Evolutionary conservation across 92 coral and sea anemone species (phyloP), one percentile per base, ranked within the genome.

Genomic region (Heliopora coerulea): DNA sequence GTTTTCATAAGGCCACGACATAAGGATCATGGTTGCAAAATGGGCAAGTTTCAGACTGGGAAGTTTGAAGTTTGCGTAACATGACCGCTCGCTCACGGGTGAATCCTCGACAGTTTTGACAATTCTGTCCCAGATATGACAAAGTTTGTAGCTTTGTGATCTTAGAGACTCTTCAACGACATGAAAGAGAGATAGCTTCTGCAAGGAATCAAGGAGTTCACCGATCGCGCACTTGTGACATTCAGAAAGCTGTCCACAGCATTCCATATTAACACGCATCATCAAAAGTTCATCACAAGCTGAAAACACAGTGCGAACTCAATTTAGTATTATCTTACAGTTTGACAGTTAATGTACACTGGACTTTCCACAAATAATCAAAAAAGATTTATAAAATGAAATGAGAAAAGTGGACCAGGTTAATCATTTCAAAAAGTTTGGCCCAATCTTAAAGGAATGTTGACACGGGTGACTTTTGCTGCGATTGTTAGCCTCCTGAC

Each of bases 1-100:
- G 1, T n/a, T 37, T 21, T 54, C n/a, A 48, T 67, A 67, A 25
- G 74, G 74, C 74, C 74, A 67, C 20, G 74, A 54, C 13, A 67
- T 58, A 9, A 67, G 74, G 1, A 67, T 12, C 58, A 67, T 67
- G 44, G 74, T 67, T 0, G 26, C 74, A 67, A 67, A 48, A 67
- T 67, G 74, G 24, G 58, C 19, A 9, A 23, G 39, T 26, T 26
- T 67, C 31, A 67, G 27, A 8, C n/a, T 19, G 14, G 74, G 59
- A 29, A 19, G 10, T 4, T 67, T 49, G 42, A 37, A 37, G 3
- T 31, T 17, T 3, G 18, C 15, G n/a, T 59, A 67, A 37, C 39
- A 27, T 4, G 33, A 28, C 48, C 25, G 35, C 14, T 46, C 39
- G 19, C 26, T 67, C 56, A 48, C 25, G n/a, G 32, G 29, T 24